phyloP scores from a whole-genome alignment of 2,888 invertebrate species.

The Clostera curtula region DNA sequence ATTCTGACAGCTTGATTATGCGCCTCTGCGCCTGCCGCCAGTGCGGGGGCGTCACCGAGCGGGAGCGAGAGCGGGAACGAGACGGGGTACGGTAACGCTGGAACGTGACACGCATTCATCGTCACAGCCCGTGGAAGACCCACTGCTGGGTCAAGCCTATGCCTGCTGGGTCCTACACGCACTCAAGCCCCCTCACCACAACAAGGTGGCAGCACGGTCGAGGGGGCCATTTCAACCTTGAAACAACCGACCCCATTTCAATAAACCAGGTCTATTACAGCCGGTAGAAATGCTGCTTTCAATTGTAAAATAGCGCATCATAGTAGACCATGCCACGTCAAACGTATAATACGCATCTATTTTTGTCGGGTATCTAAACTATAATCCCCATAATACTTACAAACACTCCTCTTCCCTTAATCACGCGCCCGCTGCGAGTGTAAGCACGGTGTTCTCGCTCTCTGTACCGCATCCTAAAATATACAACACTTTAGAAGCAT shows the following conservation, averaged over 20 bases:
- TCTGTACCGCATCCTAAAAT: slow-evolving; percentile 47
- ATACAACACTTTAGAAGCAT: slow-evolving; percentile 3
- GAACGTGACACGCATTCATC: neutral
- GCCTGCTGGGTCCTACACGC: too few relatives aligned
- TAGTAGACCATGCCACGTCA: too few relatives aligned
- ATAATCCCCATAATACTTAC: slow-evolving; percentile 82
- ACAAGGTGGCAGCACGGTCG: too few relatives aligned
- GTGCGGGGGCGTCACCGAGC: slow-evolving; percentile 94
- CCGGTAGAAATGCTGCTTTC: too few relatives aligned
- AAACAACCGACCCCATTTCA: too few relatives aligned
- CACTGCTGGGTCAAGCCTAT: too few relatives aligned
- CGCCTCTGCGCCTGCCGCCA: slow-evolving; percentile 93
- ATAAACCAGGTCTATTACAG: too few relatives aligned
- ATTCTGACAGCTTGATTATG: slow-evolving; percentile 87
- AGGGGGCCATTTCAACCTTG: too few relatives aligned
- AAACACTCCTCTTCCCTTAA: slow-evolving; percentile 94
- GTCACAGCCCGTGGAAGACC: neutral
- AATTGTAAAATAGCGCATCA: too few relatives aligned
- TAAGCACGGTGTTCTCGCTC: slow-evolving; percentile 65
- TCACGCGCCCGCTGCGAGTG: slow-evolving; percentile 86
- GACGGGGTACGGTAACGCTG: slow-evolving; percentile 92
- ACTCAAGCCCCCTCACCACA: too few relatives aligned
- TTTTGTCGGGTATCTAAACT: too few relatives aligned
- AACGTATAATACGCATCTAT: too few relatives aligned
- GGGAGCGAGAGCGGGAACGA: slow-evolving; percentile 86